These are phyloP conservation scores for Aegypius monachus DNA, from an alignment of 2,113 vertebrate species.

Conservation along the genomic window DNA sequence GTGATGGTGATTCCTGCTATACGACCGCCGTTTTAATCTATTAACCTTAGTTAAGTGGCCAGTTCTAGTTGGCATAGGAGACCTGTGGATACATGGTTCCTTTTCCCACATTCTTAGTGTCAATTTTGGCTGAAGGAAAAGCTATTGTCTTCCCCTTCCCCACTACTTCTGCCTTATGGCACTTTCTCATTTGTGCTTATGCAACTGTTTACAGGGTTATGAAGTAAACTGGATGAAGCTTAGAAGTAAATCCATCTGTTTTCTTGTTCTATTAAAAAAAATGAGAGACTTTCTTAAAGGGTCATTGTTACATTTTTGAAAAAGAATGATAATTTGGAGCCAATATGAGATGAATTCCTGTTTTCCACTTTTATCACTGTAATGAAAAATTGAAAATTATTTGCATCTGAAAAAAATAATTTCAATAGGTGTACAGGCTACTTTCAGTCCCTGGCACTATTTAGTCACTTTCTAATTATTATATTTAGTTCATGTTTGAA, in stretches of 20 bases:
- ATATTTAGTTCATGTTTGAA: neutral
- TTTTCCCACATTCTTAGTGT: neutral
- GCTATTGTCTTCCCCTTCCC: neutral
- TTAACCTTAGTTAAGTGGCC: constrained; percentile 17
- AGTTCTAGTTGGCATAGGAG: neutral
- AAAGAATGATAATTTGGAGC: neutral
- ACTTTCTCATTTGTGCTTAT: neutral
- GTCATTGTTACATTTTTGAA: neutral
- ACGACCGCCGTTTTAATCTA: neutral
- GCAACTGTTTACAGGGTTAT: neutral
- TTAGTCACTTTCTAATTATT: neutral
- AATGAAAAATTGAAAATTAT: neutral
- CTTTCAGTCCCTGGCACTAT: neutral
- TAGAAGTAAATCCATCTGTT: neutral
- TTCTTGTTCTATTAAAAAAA: neutral
- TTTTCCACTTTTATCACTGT: neutral
- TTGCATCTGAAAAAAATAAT: neutral
- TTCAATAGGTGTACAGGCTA: neutral
- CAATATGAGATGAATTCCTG: neutral
- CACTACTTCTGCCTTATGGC: neutral
- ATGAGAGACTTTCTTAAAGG: neutral
- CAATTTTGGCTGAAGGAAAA: neutral
- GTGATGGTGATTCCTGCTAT: neutral
- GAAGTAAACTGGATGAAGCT: neutral
- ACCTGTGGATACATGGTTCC: rapidly evolving